phyloP scores from a whole-genome alignment of 2,113 vertebrate species.

The Otocyon megalotis region DNA sequence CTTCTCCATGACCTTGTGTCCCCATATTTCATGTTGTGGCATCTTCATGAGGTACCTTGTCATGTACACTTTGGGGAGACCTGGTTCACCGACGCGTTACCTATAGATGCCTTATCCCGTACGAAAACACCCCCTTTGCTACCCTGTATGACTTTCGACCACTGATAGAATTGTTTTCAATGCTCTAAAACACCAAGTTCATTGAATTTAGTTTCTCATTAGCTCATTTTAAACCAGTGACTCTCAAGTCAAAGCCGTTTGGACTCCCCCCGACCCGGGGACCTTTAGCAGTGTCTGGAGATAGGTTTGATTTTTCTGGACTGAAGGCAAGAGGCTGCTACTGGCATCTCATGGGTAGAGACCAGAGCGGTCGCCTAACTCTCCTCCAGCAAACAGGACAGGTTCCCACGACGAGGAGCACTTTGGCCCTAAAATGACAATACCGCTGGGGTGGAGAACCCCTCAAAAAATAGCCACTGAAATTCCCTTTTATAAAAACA shows the following conservation, averaged over 20 bases:
- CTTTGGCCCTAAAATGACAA: background rate
- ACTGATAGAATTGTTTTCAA: constrained; percentile 48
- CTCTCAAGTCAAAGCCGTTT: constrained; percentile 22
- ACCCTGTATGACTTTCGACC: background rate
- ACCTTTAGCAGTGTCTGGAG: background rate
- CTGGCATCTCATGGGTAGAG: background rate
- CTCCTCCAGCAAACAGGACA: background rate
- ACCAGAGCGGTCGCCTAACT: background rate
- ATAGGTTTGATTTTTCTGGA: background rate
- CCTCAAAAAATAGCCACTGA: background rate
- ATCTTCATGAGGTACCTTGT: background rate
- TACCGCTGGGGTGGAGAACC: background rate
- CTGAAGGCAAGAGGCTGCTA: background rate
- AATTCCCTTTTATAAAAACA: background rate
- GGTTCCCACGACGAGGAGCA: background rate
- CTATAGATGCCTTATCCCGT: background rate
- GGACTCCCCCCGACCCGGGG: background rate
- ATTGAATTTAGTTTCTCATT: constrained; percentile 61
- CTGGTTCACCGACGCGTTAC: background rate
- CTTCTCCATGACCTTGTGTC: background rate
- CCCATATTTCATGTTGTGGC: background rate
- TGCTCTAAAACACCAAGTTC: constrained; percentile 15
- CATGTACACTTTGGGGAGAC: background rate
- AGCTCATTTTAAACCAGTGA: constrained; percentile 54
- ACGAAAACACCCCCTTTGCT: background rate